A percentile compares a stretch with the other conserved stretches of the same genome.
Conservation (phyloP, 2,113 vertebrate species). For the human (Homo sapiens) region GRCh38 chrX:50112001-50112500, state of each 20-base stretch:
- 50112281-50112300: neutral
- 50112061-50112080: neutral
- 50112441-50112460: neutral
- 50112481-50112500: neutral
- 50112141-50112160: neutral
- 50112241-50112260: neutral
- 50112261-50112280: conserved; percentile 5
- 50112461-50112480: neutral
- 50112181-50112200: neutral
- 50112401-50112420: neutral
- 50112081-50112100: neutral
- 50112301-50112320: neutral
- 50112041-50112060: neutral
- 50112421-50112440: neutral
- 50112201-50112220: conserved; percentile 10
- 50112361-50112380: neutral
- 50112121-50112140: neutral
- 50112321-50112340: neutral
- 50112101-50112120: neutral
- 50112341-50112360: neutral
- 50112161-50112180: neutral
- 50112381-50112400: neutral
- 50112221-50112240: neutral
- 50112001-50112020: neutral
- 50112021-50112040: neutral